phyloP scores from a whole-genome alignment of 2,888 invertebrate genomes.

The Augiades crinisus region DNA sequence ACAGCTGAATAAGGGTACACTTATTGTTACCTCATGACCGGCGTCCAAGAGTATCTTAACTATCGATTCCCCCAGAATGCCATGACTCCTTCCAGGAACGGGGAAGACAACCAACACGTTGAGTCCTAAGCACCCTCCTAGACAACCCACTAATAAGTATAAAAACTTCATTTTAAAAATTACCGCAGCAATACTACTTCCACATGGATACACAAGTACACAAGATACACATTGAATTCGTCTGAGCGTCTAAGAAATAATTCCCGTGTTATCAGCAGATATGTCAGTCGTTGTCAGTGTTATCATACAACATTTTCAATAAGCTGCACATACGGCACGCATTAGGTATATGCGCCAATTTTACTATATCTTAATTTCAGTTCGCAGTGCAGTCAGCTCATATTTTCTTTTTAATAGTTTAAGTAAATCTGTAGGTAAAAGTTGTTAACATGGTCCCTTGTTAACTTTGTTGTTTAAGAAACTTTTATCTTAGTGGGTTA shows the following conservation, averaged over 20 bases:
- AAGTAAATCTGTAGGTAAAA: too few species aligned
- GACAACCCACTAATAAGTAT: not conserved
- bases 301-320: not conserved
- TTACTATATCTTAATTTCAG: too few species aligned
- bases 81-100: slow-evolving; percentile 35
- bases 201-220: not conserved
- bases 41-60: slow-evolving; percentile 36
- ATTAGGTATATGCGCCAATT: too few species aligned
- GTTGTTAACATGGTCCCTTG: too few species aligned
- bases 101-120: slow-evolving; percentile 38
- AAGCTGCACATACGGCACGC: not conserved
- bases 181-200: too few species aligned
- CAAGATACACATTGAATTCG: not conserved
- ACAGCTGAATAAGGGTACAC: too few species aligned
- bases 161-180: not conserved
- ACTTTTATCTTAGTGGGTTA: too few species aligned
- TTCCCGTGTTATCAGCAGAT: not conserved
- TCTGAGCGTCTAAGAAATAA: not conserved
- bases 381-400: too few species aligned
- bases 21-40: slow-evolving; percentile 37
- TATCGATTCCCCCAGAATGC: slow-evolving; percentile 36
- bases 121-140: slow-evolving; percentile 18
- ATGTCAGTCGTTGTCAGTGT: not conserved
- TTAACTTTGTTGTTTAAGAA: too few species aligned
- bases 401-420: too few species aligned